These are phyloP conservation scores for Ambastaia sidthimunki DNA, from an alignment of 2,797 vertebrate species.

Conservation along the genomic window DNA sequence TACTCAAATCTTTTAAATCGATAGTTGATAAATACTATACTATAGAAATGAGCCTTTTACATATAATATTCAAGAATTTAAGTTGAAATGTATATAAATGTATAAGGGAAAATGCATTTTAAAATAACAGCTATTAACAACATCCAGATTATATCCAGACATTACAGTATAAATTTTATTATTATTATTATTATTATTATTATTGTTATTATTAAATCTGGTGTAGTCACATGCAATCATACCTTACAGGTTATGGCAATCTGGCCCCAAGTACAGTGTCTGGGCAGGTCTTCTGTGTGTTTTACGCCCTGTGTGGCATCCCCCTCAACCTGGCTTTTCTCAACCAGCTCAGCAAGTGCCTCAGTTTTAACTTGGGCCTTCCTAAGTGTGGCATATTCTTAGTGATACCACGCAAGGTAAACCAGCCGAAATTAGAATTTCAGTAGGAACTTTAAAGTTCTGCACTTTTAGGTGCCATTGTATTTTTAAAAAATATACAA, in stretches of 20 bases:
- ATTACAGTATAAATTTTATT: too few relatives aligned
- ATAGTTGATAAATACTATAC: too few relatives aligned
- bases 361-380: slow-evolving; percentile 79
- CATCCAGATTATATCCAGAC: too few relatives aligned
- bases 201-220: not conserved
- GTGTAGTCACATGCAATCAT: not conserved
- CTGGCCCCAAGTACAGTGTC: slow-evolving; percentile 87
- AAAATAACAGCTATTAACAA: too few relatives aligned
- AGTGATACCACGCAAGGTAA: not conserved
- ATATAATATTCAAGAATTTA: not conserved
- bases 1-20: not conserved
- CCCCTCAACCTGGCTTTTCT: slow-evolving; percentile 90
- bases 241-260: slow-evolving; percentile 87
- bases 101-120: not conserved
- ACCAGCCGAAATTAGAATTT: not conserved
- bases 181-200: too few relatives aligned
- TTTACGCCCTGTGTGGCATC: slow-evolving; percentile 90
- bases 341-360: slow-evolving; percentile 85
- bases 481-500: not conserved
- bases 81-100: not conserved
- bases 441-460: slow-evolving; percentile 73
- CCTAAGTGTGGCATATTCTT: slow-evolving; percentile 68
- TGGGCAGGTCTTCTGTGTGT: slow-evolving; percentile 91
- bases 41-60: too few relatives aligned
- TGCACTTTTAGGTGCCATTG: slow-evolving; percentile 44